Conservation (phyloP, 2,113 vertebrate species). For the Coryphaenoides rupestris region DNA sequence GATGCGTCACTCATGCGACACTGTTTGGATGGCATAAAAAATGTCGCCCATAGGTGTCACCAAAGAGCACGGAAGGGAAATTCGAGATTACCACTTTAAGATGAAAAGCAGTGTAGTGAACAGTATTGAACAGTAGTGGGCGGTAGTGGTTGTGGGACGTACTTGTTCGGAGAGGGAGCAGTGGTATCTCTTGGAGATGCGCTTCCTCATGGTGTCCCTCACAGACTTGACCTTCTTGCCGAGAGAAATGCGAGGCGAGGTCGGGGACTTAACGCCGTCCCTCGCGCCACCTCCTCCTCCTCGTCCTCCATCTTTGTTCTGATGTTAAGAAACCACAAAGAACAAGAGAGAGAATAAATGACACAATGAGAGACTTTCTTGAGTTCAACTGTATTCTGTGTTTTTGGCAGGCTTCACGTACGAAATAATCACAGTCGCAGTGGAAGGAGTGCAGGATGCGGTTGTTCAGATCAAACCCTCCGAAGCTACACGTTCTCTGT, state of each 20-base stretch:
- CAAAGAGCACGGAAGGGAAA: too few species aligned
- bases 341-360: neutral
- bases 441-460: conserved; percentile 76
- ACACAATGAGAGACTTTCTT: neutral
- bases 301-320: conserved; percentile 82
- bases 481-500: conserved; percentile 96
- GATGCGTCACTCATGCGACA: too few species aligned
- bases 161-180: conserved; percentile 85
- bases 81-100: too few species aligned
- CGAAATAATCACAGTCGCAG: conserved; percentile 46
- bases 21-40: too few species aligned
- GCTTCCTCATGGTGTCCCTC: conserved; percentile 95
- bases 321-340: conserved; percentile 6
- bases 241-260: conserved; percentile 84
- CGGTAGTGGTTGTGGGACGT: neutral
- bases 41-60: too few species aligned
- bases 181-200: conserved; percentile 92
- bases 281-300: conserved; percentile 74
- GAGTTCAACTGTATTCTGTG: neutral
- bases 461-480: conserved; percentile 90
- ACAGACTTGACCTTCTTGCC: conserved; percentile 97
- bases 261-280: conserved; percentile 84
- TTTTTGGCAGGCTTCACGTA: conserved; percentile 32
- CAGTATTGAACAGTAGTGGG: too few species aligned
- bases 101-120: too few species aligned